Conservation (phyloP, 35 echinoderm and acorn worm species). For the Apostichopus japonicus region DNA sequence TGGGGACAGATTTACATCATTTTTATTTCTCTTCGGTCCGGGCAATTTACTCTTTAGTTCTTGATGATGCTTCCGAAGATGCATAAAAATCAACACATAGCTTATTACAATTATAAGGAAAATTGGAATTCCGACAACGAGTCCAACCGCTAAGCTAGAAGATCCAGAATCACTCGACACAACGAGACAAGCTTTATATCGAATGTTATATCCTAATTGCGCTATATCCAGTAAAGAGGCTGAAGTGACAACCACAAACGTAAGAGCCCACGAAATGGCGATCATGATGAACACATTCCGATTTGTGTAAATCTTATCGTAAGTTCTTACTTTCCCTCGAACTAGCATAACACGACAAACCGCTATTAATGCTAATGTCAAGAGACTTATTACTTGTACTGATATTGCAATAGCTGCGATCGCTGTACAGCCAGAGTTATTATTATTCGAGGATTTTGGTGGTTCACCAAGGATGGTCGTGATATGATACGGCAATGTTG, state of each 20-base stretch:
- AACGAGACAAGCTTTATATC: neutral
- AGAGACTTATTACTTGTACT: neutral
- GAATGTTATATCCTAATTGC: neutral
- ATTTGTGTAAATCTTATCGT: neutral
- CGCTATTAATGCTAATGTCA: neutral
- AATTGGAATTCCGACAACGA: neutral
- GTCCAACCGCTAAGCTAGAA: neutral
- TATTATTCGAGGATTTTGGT: neutral
- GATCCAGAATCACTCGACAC: neutral
- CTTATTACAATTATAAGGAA: neutral
- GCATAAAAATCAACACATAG: neutral
- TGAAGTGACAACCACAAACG: neutral
- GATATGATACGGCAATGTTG: constrained; percentile 30
- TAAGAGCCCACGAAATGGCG: neutral
- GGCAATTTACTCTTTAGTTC: neutral
- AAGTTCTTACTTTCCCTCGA: neutral
- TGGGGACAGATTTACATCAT: neutral
- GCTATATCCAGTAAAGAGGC: neutral
- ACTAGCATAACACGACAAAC: neutral
- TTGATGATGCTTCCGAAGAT: neutral
- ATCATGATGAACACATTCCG: neutral
- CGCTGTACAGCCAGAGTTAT: neutral
- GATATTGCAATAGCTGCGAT: neutral
- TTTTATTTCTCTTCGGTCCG: neutral
- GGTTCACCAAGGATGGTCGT: constrained; percentile 11